Percentiles rank a stretch among this genome's conserved stretches.
Evolutionary conservation across 2,888 invertebrate genomes (phyloP).

Genomic region (Apotomis turbidana): DNA sequence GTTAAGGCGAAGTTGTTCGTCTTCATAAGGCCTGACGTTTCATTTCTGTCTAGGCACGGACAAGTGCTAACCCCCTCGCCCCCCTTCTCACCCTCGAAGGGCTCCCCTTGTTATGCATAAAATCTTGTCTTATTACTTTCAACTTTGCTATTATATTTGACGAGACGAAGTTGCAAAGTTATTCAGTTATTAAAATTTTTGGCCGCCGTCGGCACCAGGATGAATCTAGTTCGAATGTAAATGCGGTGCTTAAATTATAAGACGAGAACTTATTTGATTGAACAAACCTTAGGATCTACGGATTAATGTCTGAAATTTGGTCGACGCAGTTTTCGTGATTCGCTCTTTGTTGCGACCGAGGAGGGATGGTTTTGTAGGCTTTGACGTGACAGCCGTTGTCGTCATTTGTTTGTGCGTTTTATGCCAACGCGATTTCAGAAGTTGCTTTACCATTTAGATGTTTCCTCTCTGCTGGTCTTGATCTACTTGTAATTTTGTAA

Average conservation of each 20-base stretch:
- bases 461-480: constrained; percentile 1
- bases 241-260: constrained; percentile 78
- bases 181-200: constrained; percentile 84
- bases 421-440: constrained; percentile 11
- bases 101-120: constrained; percentile 82
- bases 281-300: constrained; percentile 74
- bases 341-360: constrained; percentile 56
- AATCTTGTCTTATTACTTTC: constrained; percentile 83
- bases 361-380: constrained; percentile 52
- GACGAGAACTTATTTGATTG: constrained; percentile 80
- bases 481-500: not conserved
- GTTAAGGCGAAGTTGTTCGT: constrained; percentile 80
- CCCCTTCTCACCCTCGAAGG: constrained; percentile 55
- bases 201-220: constrained; percentile 65
- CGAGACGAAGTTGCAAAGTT: constrained; percentile 80
- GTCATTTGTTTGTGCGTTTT: constrained; percentile 41
- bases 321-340: constrained; percentile 57
- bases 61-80: constrained; percentile 71
- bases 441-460: constrained; percentile 16
- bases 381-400: constrained; percentile 46
- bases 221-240: constrained; percentile 79
- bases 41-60: constrained; percentile 81
- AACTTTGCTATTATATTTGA: constrained; percentile 83
- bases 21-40: constrained; percentile 81
- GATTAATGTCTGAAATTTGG: constrained; percentile 74